Base-by-base conservation (phyloP, 2,888 invertebrate genomes). In the Drosophila mercatorum region DNA sequence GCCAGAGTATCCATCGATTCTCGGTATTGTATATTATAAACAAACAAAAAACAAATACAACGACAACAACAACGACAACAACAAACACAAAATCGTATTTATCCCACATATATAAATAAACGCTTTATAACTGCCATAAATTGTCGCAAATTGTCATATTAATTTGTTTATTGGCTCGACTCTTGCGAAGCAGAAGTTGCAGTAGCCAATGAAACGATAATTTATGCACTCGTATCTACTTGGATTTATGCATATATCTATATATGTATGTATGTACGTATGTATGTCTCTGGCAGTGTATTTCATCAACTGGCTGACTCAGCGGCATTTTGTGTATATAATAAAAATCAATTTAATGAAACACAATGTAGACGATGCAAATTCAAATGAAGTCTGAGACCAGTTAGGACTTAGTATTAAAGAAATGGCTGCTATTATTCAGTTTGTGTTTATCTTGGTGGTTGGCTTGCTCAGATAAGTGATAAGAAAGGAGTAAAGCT, bases 71-170 rank as follows among this genome's bases (percentile, higher is more conserved):
- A 17, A 14, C 14, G 28, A 47, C 8, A 17, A 14, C 4, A 47
- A n/a, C 8, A 17, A 17, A 49, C 31, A 34, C 34, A 17, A 51
- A 51, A 36, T 51, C 34, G 38, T 71, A 58, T 65, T 72, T 61
- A 61, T 65, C 43, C 47, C 52, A 49, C 58, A 40, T 28, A 55
- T 61, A 55, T 62, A 68, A 69, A 75, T 69, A 63, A 74, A 64
- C 49, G 56, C 40, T 75, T 67, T 63, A 77, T 56, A 72, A 60
- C 72, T 77, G 62, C 67, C 73, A 75, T 67, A 75, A 75, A 75
- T 72, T 67, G 66, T 75, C 61, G 61, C 58, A 77, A 72, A 71
- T 62, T 75, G 78, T 72, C 75, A 77, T 57, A 72, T 75, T 77
- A 77, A 75, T 75, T 75, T 63, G 78, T 57, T 77, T 77, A 77